Conservation (phyloP, 2,797 vertebrate species). For the Lithobates pipiens region DNA sequence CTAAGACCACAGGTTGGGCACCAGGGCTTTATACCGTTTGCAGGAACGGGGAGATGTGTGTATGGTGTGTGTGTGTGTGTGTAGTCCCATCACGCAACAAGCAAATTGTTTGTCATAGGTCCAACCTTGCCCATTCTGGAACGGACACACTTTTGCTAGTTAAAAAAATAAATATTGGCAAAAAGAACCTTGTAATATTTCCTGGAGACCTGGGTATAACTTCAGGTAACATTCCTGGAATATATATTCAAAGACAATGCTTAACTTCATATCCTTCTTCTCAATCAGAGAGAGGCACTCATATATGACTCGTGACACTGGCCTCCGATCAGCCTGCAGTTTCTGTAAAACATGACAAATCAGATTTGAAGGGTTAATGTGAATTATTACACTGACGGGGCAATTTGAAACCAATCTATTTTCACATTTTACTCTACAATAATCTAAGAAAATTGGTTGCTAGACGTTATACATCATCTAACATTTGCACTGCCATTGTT, state of each 20-base stretch:
- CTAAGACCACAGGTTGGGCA: too few relatives aligned
- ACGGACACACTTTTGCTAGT: background rate
- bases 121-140: background rate
- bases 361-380: background rate
- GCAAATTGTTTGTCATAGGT: background rate
- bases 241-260: conserved; percentile 35
- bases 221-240: conserved; percentile 47
- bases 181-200: conserved; percentile 12
- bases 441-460: too few relatives aligned
- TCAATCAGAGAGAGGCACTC: conserved; percentile 38
- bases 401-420: too few relatives aligned
- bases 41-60: too few relatives aligned
- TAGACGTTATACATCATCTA: too few relatives aligned
- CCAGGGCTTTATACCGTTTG: too few relatives aligned
- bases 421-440: too few relatives aligned
- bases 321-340: conserved; percentile 37
- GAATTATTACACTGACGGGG: background rate
- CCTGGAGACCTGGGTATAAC: conserved; percentile 13
- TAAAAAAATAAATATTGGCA: background rate
- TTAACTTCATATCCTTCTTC: conserved; percentile 35
- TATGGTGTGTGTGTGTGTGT: too few relatives aligned
- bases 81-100: too few relatives aligned
- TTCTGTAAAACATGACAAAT: conserved; percentile 20
- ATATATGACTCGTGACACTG: conserved; percentile 32
- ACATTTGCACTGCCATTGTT: too few relatives aligned